Base-by-base conservation (phyloP, 2,113 vertebrate genomes). In the Melanostigma gelatinosum region DNA sequence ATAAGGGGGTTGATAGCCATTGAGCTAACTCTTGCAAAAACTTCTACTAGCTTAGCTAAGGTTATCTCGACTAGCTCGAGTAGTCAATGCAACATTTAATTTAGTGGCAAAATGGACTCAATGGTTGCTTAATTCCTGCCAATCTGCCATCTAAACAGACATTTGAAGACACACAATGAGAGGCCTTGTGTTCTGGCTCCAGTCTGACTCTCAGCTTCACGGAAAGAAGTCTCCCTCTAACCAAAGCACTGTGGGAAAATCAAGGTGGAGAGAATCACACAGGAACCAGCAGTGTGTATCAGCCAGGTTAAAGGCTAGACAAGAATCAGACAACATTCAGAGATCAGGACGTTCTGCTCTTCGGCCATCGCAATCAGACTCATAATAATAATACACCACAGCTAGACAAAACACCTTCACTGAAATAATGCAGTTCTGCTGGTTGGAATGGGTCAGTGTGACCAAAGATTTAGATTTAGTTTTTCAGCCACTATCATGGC, bases 211-310 rank as follows among this genome's bases (percentile, higher is more conserved):
- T 55, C n/a, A 57, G 36, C 64, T 11, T 8, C 50, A 70, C 61
- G 46, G 73, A 77, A 38, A 8, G 18, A 70, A 70, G 50, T 46
- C 62, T 77, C 66, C 55, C 29, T 48, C 69, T 4, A 29, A 40
- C 40, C 57, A 64, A 79, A 83, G 71, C 67, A 62, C 55, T 90
- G 87, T 90, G 90, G 87, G 85, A 90, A 91, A 86, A 58, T 40
- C 1, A 18, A 60, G 32, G 63, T 52, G 60, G 24, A 57, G 57
- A 67, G 44, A 75, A 38, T 91, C 87, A 75, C 85, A 88, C 78
- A 88, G 85, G 80, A 79, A 65, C 34, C 58, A 42, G 5, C 10
- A 34, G 67, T 3, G 42, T 38, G 67, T n/a, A 50, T 78, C 10
- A 57, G 54, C 44, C 34, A 72, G 84, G 63, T 61, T 71, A 69